Conservation (phyloP, 1,140 invertebrate genomes). For the Papilio glaucus region DNA sequence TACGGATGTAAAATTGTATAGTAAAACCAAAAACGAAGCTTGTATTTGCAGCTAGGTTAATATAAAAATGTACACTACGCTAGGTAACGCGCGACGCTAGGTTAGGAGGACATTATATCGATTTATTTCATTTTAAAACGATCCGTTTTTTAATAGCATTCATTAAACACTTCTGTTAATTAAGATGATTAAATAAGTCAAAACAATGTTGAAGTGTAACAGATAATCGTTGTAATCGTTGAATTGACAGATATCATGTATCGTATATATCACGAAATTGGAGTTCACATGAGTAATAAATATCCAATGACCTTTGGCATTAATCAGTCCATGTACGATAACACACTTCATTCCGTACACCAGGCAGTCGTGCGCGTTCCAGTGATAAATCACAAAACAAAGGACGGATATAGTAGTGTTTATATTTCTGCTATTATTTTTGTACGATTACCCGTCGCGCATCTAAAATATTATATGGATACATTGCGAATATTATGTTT, state of each 20-base stretch:
- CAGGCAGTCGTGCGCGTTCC: constrained; percentile 29
- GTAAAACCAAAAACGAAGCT: too few relatives aligned
- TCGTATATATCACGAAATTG: neutral
- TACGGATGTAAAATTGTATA: too few relatives aligned
- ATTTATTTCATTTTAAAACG: neutral
- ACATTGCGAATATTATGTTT: constrained; percentile 9
- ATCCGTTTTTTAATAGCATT: neutral
- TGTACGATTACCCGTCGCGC: neutral
- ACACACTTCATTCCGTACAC: constrained; percentile 43
- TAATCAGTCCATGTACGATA: constrained; percentile 62
- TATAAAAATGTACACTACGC: too few relatives aligned
- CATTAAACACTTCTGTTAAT: neutral
- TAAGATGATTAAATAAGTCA: neutral
- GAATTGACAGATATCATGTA: neutral
- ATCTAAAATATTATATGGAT: constrained; percentile 9
- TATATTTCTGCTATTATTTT: constrained; percentile 31
- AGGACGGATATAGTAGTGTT: constrained; percentile 29
- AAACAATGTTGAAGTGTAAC: neutral
- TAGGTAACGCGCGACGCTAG: too few relatives aligned
- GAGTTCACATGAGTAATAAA: constrained; percentile 36
- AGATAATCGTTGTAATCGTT: constrained; percentile 28
- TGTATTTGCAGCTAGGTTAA: too few relatives aligned
- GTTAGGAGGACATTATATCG: neutral
- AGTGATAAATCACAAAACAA: constrained; percentile 37
- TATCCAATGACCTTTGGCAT: constrained; percentile 56